Evolutionary conservation across 2,113 vertebrate genomes (phyloP).

Genomic region (Rhea pennata): DNA sequence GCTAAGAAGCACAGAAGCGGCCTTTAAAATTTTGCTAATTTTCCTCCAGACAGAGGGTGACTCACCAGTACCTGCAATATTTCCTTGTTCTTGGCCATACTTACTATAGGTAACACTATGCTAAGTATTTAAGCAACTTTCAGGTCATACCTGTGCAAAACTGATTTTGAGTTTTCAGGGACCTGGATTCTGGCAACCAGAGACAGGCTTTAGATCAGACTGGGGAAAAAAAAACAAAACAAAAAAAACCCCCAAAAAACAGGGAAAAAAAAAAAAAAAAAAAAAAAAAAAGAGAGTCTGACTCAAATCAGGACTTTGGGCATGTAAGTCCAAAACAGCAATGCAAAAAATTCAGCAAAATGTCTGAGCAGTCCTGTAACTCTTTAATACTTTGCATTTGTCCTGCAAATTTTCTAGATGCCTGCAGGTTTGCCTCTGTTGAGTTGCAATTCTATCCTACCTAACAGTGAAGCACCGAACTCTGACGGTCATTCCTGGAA

Average conservation of each 20-base stretch:
- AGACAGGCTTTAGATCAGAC: not conserved
- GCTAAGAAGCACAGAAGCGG: not conserved
- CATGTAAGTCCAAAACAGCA: not conserved
- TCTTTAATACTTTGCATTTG: not conserved
- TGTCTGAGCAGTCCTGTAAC: not conserved
- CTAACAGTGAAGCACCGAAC: not conserved
- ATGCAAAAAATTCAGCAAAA: not conserved
- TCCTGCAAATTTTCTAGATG: not conserved
- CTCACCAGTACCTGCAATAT: not conserved
- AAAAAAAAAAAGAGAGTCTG: not conserved
- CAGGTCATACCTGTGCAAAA: not conserved
- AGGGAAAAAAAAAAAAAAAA: not conserved
- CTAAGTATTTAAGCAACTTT: not conserved
- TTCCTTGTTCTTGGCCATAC: not conserved
- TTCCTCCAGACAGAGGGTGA: not conserved
- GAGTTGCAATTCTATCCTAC: not conserved
- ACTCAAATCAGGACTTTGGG: not conserved
- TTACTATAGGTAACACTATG: not conserved
- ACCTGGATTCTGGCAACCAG: not conserved
- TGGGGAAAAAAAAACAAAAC: not conserved
- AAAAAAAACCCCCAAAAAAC: no score
- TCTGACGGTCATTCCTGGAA: not conserved
- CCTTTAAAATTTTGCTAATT: conserved; percentile 5
- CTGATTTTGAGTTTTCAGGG: not conserved
- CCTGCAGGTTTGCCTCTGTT: not conserved